Evolutionary conservation across 2,888 invertebrate genomes (phyloP), one percentile per base, ranked within the genome.

Genomic region (Craniophora ligustri): DNA sequence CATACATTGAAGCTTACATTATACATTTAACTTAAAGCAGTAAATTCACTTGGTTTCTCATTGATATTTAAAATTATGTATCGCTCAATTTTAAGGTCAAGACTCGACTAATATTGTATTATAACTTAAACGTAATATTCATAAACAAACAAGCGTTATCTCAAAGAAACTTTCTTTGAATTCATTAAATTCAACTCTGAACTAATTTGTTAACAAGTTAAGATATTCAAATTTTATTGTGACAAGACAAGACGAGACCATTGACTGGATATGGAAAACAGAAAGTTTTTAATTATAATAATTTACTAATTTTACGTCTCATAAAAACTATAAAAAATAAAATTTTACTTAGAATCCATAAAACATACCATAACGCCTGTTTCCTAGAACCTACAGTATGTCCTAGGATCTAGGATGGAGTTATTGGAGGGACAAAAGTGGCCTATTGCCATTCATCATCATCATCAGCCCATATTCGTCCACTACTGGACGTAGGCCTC

Each of bases 161-260:
- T 41, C 15, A 2, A 48, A 38, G 5, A 60, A 67, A 67, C 61
- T 66, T 63, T 63, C 61, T 66, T 63, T 23, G 11, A 48, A 67
- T 67, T 62, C 39, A 62, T 62, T 67, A 46, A 62, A 41, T 34
- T 32, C 3, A 42, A 42, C 14, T 45, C 42, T 35, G 28, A 21
- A 10, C n/a, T 21, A 31, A 56, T 48, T 51, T 36, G 54, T 69
- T 67, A 49, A 49, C 47, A 21, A 32, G 42, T 62, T 62, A 58
- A 67, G 62, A 64, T 67, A 72, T 78, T 73, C 61, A 66, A 72
- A 74, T 78, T 76, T 69, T 54, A 62, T 75, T 69, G 40, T 32
- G 30, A 44, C 26, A 61, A 38, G 49, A 68, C 67, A 72, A 1
- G 3, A n/a, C n/a, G n/a, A n/a, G n/a, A n/a, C n/a, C n/a, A n/a